These are phyloP conservation scores for Metopia argyrocephala DNA, from an alignment of 2,888 invertebrate species.

Conservation along the genomic window DNA sequence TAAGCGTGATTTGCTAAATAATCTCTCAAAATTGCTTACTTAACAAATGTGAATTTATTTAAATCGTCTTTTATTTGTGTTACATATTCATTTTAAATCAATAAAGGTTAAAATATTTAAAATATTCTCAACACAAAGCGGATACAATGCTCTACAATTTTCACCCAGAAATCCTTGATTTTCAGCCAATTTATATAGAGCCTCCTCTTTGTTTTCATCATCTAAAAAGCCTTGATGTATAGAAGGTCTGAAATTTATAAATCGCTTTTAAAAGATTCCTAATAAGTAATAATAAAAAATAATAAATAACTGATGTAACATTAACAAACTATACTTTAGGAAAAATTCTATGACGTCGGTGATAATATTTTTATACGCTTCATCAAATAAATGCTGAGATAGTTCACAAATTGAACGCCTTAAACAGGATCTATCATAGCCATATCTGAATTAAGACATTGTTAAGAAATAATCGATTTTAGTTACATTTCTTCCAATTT, in stretches of 20 bases:
- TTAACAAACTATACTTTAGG: conserved; percentile 81
- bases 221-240: conserved; percentile 81
- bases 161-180: conserved; percentile 71
- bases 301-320: background rate
- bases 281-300: background rate
- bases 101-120: conserved; percentile 65
- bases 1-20: conserved; percentile 69
- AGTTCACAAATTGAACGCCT: conserved; percentile 84
- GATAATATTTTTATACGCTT: conserved; percentile 80
- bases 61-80: conserved; percentile 10
- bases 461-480: conserved; percentile 15
- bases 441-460: conserved; percentile 82
- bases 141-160: conserved; percentile 73
- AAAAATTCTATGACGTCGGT: conserved; percentile 84
- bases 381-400: conserved; percentile 82
- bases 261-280: background rate
- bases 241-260: conserved; percentile 77
- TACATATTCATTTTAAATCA: background rate
- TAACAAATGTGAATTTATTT: background rate
- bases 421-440: conserved; percentile 84
- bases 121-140: conserved; percentile 70
- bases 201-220: conserved; percentile 77
- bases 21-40: conserved; percentile 31
- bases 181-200: conserved; percentile 74
- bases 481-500: too few relatives aligned